These are phyloP conservation scores for Zosterops pallidus DNA, from an alignment of 2,113 vertebrate genomes.

Conservation along the genomic window DNA sequence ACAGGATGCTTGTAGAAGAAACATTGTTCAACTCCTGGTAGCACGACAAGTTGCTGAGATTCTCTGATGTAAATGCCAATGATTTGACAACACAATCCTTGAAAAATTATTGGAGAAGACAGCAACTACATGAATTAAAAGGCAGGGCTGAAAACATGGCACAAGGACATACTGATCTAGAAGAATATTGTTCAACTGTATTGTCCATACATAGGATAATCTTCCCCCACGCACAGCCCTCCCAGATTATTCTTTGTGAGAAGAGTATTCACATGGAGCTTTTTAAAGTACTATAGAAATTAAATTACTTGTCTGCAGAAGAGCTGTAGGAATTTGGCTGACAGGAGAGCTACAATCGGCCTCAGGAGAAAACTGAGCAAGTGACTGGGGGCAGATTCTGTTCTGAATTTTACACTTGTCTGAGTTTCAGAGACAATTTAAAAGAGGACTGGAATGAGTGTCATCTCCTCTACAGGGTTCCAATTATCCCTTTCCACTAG, in stretches of 20 bases:
- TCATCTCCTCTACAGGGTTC: background rate
- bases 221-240: rapidly evolving
- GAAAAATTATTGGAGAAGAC: background rate
- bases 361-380: background rate
- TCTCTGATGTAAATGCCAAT: background rate
- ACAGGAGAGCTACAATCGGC: background rate
- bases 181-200: background rate
- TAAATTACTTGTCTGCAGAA: background rate
- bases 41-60: background rate
- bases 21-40: background rate
- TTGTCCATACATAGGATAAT: background rate
- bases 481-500: background rate
- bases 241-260: background rate
- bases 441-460: background rate
- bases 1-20: background rate
- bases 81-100: background rate
- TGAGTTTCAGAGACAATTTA: background rate
- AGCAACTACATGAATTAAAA: background rate
- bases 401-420: background rate
- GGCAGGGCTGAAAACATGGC: background rate
- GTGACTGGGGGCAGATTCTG: background rate
- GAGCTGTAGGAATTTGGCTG: background rate
- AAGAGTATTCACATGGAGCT: background rate
- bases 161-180: background rate
- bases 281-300: background rate